Percentiles rank a stretch among this genome's conserved stretches.
phyloP scores from a whole-genome alignment of 2,888 invertebrate genomes.

The Pheosia tremula region DNA sequence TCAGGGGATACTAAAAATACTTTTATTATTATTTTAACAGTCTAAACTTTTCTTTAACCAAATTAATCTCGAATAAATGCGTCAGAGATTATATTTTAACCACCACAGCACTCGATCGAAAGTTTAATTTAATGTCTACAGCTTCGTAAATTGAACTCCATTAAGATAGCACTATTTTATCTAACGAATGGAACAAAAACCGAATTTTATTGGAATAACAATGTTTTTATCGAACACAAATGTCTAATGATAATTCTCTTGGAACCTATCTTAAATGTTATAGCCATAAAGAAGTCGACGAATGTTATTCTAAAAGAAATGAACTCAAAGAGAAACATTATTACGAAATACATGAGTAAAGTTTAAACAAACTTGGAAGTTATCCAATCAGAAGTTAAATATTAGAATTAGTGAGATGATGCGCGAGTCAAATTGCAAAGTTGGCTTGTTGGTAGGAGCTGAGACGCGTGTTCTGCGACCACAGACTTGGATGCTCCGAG shows the following conservation, averaged over 20 bases:
- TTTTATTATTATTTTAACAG: too few relatives aligned
- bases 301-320: slow-evolving; percentile 16
- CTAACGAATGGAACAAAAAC: slow-evolving; percentile 5
- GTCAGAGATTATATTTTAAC: background rate
- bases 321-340: slow-evolving; percentile 26
- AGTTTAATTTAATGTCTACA: background rate
- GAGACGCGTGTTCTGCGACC: slow-evolving; percentile 35
- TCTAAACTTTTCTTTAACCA: too few relatives aligned
- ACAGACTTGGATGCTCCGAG: slow-evolving; percentile 25
- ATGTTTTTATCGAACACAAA: slow-evolving; percentile 19
- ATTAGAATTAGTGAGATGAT: slow-evolving; percentile 41
- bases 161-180: background rate
- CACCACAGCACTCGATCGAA: background rate
- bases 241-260: slow-evolving; percentile 20
- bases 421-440: slow-evolving; percentile 40
- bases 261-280: slow-evolving; percentile 17
- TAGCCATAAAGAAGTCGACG: slow-evolving; percentile 9
- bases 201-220: slow-evolving; percentile 12
- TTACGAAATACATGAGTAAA: slow-evolving; percentile 26
- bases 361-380: slow-evolving; percentile 32
- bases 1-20: too few relatives aligned
- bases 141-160: slow-evolving; percentile 6
- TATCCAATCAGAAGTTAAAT: slow-evolving; percentile 46
- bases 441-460: slow-evolving; percentile 36
- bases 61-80: background rate